These are phyloP conservation scores for Rotaria macrura DNA, from an alignment of 2,888 invertebrate genomes.

Conservation along the genomic window DNA sequence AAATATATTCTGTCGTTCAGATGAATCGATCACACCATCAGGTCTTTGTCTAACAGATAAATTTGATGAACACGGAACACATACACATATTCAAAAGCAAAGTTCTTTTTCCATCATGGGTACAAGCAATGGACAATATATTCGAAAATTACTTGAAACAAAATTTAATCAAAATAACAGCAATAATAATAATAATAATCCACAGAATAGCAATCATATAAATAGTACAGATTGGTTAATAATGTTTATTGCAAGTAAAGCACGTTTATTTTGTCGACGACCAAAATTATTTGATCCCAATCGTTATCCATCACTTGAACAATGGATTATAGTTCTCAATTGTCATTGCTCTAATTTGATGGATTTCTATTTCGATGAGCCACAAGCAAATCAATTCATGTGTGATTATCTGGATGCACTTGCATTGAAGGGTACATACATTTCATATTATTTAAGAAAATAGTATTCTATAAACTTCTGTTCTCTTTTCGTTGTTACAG, in stretches of 20 bases:
- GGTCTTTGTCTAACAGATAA: background rate
- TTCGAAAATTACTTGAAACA: background rate
- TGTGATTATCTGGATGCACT: constrained; percentile 1
- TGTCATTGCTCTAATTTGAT: background rate
- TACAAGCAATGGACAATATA: background rate
- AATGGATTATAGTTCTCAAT: background rate
- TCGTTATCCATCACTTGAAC: background rate
- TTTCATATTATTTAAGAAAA: too few species aligned
- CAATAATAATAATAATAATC: background rate
- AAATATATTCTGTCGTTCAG: background rate
- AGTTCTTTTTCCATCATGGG: background rate
- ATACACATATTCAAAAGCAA: background rate
- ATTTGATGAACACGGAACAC: background rate
- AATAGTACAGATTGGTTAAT: background rate
- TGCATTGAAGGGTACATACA: background rate
- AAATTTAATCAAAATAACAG: background rate
- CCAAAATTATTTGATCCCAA: background rate
- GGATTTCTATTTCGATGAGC: background rate
- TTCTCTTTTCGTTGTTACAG: background rate
- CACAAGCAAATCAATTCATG: background rate
- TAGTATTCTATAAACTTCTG: too few species aligned
- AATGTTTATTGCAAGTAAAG: background rate
- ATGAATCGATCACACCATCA: background rate
- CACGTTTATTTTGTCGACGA: background rate
- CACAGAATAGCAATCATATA: background rate